Evolutionary conservation across 2,797 vertebrate species (phyloP).

Genomic region (Epinephelus awoara): DNA sequence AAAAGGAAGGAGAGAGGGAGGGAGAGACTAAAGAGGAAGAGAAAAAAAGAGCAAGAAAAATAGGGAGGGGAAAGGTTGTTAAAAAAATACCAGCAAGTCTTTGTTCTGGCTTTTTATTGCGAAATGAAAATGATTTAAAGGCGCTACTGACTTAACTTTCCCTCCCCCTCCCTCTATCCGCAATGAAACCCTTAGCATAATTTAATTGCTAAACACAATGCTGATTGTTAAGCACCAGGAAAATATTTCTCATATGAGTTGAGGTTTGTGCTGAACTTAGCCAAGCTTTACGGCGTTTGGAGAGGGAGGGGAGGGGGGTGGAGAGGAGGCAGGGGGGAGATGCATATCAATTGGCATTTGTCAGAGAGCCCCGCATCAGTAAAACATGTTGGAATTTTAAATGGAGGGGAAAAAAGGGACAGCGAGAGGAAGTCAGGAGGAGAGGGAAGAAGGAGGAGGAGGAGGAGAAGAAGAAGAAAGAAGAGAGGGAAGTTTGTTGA

Average conservation of each 20-base stretch:
- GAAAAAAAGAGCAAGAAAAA: slow-evolving; percentile 25
- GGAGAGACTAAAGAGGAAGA: slow-evolving; percentile 21
- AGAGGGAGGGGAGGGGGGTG: neutral
- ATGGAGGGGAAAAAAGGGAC: slow-evolving; percentile 49
- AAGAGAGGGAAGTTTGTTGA: slow-evolving; percentile 68
- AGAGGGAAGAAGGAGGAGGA: slow-evolving; percentile 17
- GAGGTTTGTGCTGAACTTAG: slow-evolving; percentile 54
- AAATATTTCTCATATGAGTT: slow-evolving; percentile 66
- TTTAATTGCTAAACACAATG: slow-evolving; percentile 74
- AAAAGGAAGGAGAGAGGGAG: slow-evolving; percentile 11
- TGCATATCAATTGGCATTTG: slow-evolving; percentile 59
- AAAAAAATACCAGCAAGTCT: slow-evolving; percentile 51
- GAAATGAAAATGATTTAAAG: slow-evolving; percentile 73
- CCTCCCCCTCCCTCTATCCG: slow-evolving; percentile 45
- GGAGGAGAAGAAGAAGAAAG: slow-evolving; percentile 27
- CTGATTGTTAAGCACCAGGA: slow-evolving; percentile 63
- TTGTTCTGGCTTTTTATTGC: slow-evolving; percentile 65
- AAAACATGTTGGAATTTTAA: slow-evolving; percentile 67
- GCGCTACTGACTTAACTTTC: slow-evolving; percentile 56
- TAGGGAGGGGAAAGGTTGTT: slow-evolving; percentile 38
- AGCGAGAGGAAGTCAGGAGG: slow-evolving; percentile 48
- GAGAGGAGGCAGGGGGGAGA: slow-evolving; percentile 19
- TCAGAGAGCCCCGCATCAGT: slow-evolving; percentile 35
- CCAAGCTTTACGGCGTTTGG: slow-evolving; percentile 43
- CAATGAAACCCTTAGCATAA: slow-evolving; percentile 68